Base-by-base conservation (phyloP, 2,113 vertebrate genomes). In the Grus americana region DNA sequence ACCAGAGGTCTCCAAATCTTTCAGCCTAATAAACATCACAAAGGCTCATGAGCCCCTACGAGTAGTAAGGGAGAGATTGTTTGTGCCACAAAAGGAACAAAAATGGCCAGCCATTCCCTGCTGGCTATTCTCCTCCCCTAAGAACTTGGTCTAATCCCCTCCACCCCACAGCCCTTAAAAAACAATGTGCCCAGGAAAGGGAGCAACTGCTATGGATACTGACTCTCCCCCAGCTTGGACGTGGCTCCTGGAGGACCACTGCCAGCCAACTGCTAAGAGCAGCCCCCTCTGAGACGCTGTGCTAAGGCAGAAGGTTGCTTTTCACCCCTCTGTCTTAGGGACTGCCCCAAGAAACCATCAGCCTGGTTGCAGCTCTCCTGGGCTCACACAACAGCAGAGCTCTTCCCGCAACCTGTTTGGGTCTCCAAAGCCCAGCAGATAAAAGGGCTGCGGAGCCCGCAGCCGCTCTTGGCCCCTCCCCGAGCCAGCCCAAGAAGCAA, bases 61-160 rank as follows among this genome's bases (percentile, higher is more conserved):
- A 96, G 94, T 79, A 95, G 93, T 75, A 95, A 95, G 80, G 36
- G 66, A 87, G 54, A 95, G 94, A 97, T 79, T 93, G 92, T 58
- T 79, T 93, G 92, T 58, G 58, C 86, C 78, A 96, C 96, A 97
- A 96, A 97, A 95, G 90, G 79, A 97, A 96, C 81, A 96, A 93
- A 96, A 97, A 93, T 95, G 95, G 95, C 86, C 96, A 97, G 89
- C 91, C 80, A 92, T 90, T 70, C 92, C 92, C 96, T 93, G 95
- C 96, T 93, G 95, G 89, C 80, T 95, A 47, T 91, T 97, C 83
- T 94, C 84, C 93, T 96, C 92, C 80, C 38, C 86, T 84, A 93
- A 96, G 86, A 89, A 92, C 83, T 97, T 79, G 70, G 89, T 72
- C 80, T 97, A 97, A 96, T 96, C 92, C 92, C 55, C 73, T 93